Base-by-base conservation (phyloP, 92 coral and sea anemone genomes). In the Metridium senile region DNA sequence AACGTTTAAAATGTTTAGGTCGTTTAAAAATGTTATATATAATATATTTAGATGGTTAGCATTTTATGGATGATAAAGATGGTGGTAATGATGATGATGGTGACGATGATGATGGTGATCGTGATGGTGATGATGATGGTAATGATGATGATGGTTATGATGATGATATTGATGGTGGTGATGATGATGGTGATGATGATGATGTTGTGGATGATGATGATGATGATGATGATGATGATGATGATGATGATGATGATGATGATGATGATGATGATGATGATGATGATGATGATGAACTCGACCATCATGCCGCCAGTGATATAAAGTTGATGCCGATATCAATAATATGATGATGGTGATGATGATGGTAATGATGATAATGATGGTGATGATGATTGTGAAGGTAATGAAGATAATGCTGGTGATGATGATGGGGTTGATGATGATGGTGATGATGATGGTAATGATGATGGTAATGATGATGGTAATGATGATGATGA, bases 401-500 rank as follows among this genome's bases (percentile, higher is more conserved):
- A 23, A 7, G 70, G 1, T 57, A 39, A 26, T 21, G 79, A 57
- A 18, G 70, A 58, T 74, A 39, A 62, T 74, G 26, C 16, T 57
- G 79, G 25, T 53, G 71, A 29, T 57, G 71, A 57, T 39, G 39
- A 53, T 57, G 79, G 39, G 20, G 70, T 1, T 57, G 70, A 26
- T 21, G 79, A 57, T 30, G 70, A 58, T 74, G 70, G 33, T 74
- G 26, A 31, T 57, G 79, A 20, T 53, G 71, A 29, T 74, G 45
- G 18, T 58, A 39, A 63, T 30, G 68, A 33, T 26, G 68, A 63
- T 76, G 75, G 33, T 70, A 18, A 21, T 53, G 51, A 27, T 66
- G 72, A 58, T 34, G 52, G 11, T 74, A 9, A 46, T 74, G 73
- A 25, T 74, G 70, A 31, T n/a, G 72, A 74, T 74, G 53, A 26